Evolutionary conservation across 2,888 invertebrate species (phyloP), one percentile per base, ranked within the genome.

Genomic region (Trissonchulus latispiculum): DNA sequence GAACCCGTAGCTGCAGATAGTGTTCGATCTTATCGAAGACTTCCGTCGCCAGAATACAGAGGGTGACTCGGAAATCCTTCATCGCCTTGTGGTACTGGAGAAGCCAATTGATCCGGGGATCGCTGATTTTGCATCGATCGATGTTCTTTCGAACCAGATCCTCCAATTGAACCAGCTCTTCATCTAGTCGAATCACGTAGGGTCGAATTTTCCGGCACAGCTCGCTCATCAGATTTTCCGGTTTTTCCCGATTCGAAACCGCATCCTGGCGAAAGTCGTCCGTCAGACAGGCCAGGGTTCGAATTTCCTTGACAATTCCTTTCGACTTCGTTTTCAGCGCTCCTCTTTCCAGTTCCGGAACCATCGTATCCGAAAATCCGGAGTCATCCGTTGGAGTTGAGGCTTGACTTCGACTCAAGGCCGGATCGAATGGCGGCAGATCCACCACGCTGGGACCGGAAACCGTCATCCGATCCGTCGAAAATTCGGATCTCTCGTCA

Each of bases 31-130:
- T 32, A n/a, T 71, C 66, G 67, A 59, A 67, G 28, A 71, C 37
- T 2, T 48, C 32, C 1, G 23, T 33, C 36, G 64, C 48, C 31
- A 73, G 59, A 3, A 35, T 2, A 28, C 23, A 66, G 64, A 73
- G 29, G 29, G 67, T 36, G 1, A 32, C 33, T 1, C 71, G 64
- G 36, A 74, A 74, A 1, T 71, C 61, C 59, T 48, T 36, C 74
- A 36, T 72, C 36, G 64, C 66, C 8, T 67, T 36, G 36, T 74
- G 71, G 67, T 71, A 71, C 23, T 35, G 28, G 18, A 74, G 67
- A n/a, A 74, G 61, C 74, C 74, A 74, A 32, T 36, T 66, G 18
- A 74, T 48, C 18, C 68, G 61, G 2, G 64, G 66, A 37, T 74
- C 74, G 29, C 71, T 71, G 61, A 74, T 69, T 1, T 8, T 23